Conservation (phyloP, 2,113 vertebrate genomes). For the Columba janthina region DNA sequence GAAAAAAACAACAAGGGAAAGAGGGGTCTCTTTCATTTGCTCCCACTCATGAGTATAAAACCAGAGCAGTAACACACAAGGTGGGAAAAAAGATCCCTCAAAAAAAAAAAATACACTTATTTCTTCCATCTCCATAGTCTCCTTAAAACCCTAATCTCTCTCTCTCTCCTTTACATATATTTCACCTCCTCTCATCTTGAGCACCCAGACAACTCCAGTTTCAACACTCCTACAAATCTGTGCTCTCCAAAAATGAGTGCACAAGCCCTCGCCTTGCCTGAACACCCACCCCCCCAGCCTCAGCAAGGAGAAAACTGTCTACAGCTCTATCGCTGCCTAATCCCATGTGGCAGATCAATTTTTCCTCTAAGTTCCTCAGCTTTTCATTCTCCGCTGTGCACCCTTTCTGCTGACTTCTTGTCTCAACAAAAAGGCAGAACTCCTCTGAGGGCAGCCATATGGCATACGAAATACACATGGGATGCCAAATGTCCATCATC, state of each 20-base stretch:
- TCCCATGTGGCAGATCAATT: neutral
- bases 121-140: neutral
- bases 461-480: neutral
- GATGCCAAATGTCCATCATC: neutral
- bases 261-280: neutral
- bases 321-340: neutral
- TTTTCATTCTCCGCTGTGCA: neutral
- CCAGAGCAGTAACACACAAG: neutral
- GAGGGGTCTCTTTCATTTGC: neutral
- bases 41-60: rapidly evolving
- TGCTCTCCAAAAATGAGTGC: neutral
- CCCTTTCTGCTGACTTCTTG: neutral
- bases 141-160: neutral
- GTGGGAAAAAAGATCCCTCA: neutral
- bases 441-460: neutral
- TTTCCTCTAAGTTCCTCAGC: neutral
- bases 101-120: neutral
- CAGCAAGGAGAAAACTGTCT: neutral
- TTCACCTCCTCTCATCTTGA: neutral
- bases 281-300: neutral
- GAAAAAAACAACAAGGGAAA: neutral
- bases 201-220: neutral
- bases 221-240: neutral
- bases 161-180: neutral
- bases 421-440: neutral